Evolutionary conservation across 2,113 vertebrate species (phyloP).

Genomic region (Thymallus thymallus): DNA sequence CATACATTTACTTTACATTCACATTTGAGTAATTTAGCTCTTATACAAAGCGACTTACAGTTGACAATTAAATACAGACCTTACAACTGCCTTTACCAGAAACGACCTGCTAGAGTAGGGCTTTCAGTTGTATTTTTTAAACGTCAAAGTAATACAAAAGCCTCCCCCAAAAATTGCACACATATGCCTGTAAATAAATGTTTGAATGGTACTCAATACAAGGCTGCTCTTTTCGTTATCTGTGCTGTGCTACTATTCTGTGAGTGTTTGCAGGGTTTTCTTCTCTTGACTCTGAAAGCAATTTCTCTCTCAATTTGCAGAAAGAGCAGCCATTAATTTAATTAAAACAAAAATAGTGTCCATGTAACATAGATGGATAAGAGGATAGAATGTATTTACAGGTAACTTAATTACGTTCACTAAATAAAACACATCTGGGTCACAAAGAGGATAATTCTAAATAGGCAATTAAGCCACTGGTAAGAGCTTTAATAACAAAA

Average conservation of each 20-base stretch:
- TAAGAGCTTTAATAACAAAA: slow-evolving; percentile 74
- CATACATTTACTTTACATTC: too few relatives aligned
- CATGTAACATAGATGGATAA: slow-evolving; percentile 68
- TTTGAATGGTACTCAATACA: too few relatives aligned
- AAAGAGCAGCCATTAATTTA: slow-evolving; percentile 65
- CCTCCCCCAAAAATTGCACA: too few relatives aligned
- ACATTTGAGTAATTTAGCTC: too few relatives aligned
- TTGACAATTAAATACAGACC: too few relatives aligned
- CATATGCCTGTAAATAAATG: too few relatives aligned
- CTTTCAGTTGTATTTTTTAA: too few relatives aligned
- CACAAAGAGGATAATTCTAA: slow-evolving; percentile 74
- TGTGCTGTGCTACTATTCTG: background rate
- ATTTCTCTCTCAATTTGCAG: slow-evolving; percentile 51
- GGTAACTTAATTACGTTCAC: slow-evolving; percentile 75
- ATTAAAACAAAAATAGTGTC: slow-evolving; percentile 67
- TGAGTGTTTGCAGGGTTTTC: background rate
- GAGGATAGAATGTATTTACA: slow-evolving; percentile 70
- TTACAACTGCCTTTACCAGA: too few relatives aligned
- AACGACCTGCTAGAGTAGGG: too few relatives aligned
- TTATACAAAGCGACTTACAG: too few relatives aligned
- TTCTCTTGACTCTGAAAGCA: slow-evolving; percentile 24
- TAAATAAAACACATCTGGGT: slow-evolving; percentile 78
- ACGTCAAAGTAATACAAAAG: too few relatives aligned
- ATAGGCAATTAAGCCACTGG: slow-evolving; percentile 74
- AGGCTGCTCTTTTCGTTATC: background rate